Conservation (phyloP, 2,797 vertebrate species). For the Propithecus perrieri region DNA sequence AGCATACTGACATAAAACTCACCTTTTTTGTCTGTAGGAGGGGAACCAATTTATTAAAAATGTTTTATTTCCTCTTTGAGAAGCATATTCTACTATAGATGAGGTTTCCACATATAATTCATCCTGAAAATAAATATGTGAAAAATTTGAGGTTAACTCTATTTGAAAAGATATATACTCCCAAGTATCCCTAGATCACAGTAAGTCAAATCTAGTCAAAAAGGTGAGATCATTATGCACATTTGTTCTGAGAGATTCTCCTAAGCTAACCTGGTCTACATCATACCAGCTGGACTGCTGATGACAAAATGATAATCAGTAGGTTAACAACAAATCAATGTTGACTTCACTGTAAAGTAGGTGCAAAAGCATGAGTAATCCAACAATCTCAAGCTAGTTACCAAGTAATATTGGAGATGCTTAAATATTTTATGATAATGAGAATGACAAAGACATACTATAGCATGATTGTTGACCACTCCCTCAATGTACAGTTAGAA, state of each 20-base stretch:
- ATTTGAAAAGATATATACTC: background rate
- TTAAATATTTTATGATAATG: background rate
- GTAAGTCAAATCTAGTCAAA: background rate
- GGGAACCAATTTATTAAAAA: background rate
- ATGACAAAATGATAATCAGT: background rate
- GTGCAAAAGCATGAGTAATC: background rate
- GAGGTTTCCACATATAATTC: background rate
- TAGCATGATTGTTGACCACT: background rate
- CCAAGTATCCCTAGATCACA: background rate
- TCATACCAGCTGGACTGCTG: background rate
- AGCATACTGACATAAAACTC: background rate
- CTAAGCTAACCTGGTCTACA: background rate
- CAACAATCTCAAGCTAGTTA: background rate
- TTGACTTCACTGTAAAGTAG: background rate
- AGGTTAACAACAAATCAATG: background rate
- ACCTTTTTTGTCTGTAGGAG: background rate
- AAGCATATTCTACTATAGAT: background rate
- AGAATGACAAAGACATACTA: background rate
- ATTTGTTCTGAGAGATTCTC: slow-evolving; percentile 13
- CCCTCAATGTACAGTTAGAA: background rate
- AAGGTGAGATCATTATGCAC: background rate
- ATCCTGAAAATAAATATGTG: slow-evolving; percentile 18
- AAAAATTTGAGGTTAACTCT: slow-evolving; percentile 18
- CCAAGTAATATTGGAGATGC: background rate
- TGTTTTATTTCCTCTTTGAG: background rate